A percentile compares a stretch with the other conserved stretches of the same genome.
These are phyloP conservation scores for Nesoenas mayeri DNA, from an alignment of 2,113 vertebrate species.

Conservation along the genomic window DNA sequence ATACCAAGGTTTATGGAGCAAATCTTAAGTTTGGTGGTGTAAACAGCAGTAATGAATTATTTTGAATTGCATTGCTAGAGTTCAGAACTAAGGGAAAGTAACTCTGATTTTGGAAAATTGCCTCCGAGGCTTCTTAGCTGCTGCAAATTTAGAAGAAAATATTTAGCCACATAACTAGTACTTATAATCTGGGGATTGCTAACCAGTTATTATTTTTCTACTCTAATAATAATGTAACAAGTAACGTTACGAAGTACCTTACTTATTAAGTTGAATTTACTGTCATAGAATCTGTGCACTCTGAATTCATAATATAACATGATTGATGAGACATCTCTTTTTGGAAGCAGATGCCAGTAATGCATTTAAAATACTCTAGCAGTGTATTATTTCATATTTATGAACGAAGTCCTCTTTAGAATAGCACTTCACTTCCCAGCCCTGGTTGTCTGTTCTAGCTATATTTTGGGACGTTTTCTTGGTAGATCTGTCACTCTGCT, in stretches of 20 bases:
- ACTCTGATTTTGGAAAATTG: not conserved
- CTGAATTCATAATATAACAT: constrained; percentile 59
- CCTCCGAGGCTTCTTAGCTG: not conserved
- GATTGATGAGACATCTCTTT: constrained; percentile 64
- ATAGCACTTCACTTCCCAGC: not conserved
- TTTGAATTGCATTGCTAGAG: not conserved
- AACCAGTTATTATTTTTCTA: constrained; percentile 53
- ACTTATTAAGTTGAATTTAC: constrained; percentile 57
- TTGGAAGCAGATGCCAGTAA: constrained; percentile 57
- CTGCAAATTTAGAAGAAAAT: constrained; percentile 36
- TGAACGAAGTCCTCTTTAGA: constrained; percentile 47
- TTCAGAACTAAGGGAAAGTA: not conserved
- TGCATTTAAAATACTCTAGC: constrained; percentile 41
- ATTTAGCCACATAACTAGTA: constrained; percentile 16
- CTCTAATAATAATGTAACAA: constrained; percentile 47
- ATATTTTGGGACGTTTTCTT: constrained; percentile 63
- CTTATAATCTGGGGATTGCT: constrained; percentile 1
- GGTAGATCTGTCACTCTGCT: constrained; percentile 69
- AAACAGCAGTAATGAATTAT: not conserved
- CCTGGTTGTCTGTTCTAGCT: constrained; percentile 1
- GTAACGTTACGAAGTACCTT: constrained; percentile 22
- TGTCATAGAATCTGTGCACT: constrained; percentile 39
- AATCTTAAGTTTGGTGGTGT: not conserved
- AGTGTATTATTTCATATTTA: constrained; percentile 49
- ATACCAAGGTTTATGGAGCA: not conserved